Evolutionary conservation across 2,113 vertebrate species (phyloP), one percentile per base, ranked within the genome.

Genomic region (Regulus satrapa): DNA sequence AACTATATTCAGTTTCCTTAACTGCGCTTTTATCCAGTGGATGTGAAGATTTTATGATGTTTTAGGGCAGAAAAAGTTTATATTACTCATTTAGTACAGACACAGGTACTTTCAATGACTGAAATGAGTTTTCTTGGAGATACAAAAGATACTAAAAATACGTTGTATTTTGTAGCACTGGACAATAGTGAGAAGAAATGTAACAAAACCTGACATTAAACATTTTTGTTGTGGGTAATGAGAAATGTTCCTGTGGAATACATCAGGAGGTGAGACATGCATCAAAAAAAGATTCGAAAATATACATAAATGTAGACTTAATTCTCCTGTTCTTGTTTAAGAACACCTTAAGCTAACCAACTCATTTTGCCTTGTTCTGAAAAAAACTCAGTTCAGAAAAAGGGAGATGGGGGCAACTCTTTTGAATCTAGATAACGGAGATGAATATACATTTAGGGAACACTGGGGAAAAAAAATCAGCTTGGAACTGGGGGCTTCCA

Each of bases 231-330:
- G 32, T 43, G 6, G 18, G 3, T 62, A 63, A 77, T 26, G 21
- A 74, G 32, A 80, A 84, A 63, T 43, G 3, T 54, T 85, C 14
- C 20, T n/a, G 16, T 36, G 20, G 12, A 73, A 83, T 46, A 55
- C 1, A 24, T 6, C 6, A 2, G 8, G 14, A 91, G 2, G 5
- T 49, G 6, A 88, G 32, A 29, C 11, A n/a, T 55, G 5, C 28
- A 46, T 2, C 32, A 67, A 71, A 2, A 74, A 59, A 49, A 67
- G 26, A 54, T 13, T 48, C 21, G 79, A 54, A 85, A 66, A 40
- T 24, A 3, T 32, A 8, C 1, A 1, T n/a, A 63, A n/a, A 10
- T 2, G 1, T 31, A 54, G 21, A 32, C 8, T 82, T 76, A 12
- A 38, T 66, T 86, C 82, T 82, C 18, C 18, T 78, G 5, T 25